Evolutionary conservation across 2,888 invertebrate species (phyloP).

Genomic region (Erebia palarica): DNA sequence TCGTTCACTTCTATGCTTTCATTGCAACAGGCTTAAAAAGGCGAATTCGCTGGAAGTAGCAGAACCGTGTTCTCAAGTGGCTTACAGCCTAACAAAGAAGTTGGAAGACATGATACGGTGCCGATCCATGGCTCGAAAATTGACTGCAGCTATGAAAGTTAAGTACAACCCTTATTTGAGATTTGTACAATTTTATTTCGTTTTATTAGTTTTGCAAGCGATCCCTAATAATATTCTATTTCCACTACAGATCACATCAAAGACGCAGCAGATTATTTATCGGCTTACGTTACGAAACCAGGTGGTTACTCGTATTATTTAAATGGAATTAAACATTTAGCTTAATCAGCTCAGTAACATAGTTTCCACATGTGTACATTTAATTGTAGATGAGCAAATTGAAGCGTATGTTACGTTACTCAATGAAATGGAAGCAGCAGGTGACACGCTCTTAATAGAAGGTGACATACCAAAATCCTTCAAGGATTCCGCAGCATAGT

Average conservation of each 20-base stretch:
- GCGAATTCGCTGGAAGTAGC: constrained; percentile 45
- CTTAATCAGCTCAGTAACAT: background rate
- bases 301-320: constrained; percentile 46
- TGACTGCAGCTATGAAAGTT: constrained; percentile 65
- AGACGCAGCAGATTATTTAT: constrained; percentile 60
- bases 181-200: background rate
- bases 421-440: constrained; percentile 64
- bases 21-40: constrained; percentile 56
- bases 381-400: constrained; percentile 56
- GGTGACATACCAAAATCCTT: constrained; percentile 62
- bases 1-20: background rate
- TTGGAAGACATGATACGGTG: constrained; percentile 60
- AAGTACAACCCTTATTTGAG: background rate
- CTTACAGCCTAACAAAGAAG: constrained; percentile 54
- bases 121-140: constrained; percentile 61
- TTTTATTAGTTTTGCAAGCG: background rate
- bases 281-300: constrained; percentile 61
- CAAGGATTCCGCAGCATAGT: constrained; percentile 66
- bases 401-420: constrained; percentile 65
- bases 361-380: background rate
- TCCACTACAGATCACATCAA: constrained; percentile 61
- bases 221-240: background rate
- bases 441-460: constrained; percentile 57
- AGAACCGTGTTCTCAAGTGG: constrained; percentile 53
- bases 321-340: background rate